These are phyloP conservation scores for Xestia sexstrigata DNA, from an alignment of 2,888 invertebrate species.

Conservation along the genomic window DNA sequence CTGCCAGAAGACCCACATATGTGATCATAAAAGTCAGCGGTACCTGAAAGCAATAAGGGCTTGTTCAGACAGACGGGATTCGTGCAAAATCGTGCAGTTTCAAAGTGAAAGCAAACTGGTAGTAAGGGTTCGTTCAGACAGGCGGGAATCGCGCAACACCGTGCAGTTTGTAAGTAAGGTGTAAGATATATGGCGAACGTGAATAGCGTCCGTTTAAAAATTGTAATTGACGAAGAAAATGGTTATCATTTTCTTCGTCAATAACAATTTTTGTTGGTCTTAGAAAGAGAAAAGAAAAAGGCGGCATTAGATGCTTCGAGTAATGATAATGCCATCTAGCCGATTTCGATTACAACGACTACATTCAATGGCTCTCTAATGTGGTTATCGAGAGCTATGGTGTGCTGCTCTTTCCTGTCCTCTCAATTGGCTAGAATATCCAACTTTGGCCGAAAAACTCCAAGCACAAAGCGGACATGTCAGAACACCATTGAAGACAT, in stretches of 20 bases:
- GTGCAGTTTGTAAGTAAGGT: not conserved
- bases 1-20: slow-evolving; percentile 55
- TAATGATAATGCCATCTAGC: not conserved
- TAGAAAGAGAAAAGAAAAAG: not conserved
- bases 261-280: too few relatives aligned
- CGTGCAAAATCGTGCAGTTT: not conserved
- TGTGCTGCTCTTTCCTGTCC: not conserved
- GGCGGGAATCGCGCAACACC: too few relatives aligned
- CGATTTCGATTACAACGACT: not conserved
- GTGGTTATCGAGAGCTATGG: not conserved
- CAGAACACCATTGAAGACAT: not conserved
- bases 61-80: not conserved
- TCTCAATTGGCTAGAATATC: not conserved
- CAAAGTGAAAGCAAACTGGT: too few relatives aligned
- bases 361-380: not conserved
- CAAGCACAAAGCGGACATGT: not conserved
- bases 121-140: too few relatives aligned
- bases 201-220: not conserved
- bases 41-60: slow-evolving; percentile 65
- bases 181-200: not conserved
- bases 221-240: not conserved
- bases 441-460: not conserved
- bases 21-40: slow-evolving; percentile 56
- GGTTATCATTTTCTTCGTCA: too few relatives aligned
- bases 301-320: not conserved